Conservation (phyloP, 2,113 vertebrate species). For the Noctilio leporinus region DNA sequence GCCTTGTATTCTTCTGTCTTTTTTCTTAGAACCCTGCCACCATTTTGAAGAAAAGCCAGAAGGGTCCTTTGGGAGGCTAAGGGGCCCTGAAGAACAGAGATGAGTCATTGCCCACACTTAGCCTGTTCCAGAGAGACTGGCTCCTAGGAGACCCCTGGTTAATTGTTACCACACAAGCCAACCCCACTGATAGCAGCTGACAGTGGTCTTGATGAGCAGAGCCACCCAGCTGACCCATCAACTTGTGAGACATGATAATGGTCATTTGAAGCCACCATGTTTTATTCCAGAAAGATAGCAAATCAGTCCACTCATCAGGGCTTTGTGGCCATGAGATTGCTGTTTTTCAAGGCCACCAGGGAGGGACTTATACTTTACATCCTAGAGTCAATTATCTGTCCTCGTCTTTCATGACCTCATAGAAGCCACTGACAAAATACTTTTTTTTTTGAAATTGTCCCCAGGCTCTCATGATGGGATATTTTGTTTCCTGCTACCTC, state of each 20-base stretch:
- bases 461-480: not conserved
- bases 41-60: not conserved
- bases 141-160: not conserved
- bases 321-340: no score
- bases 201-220: not conserved
- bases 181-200: not conserved
- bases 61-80: not conserved
- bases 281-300: not conserved
- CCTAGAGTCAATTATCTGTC: not conserved
- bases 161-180: not conserved
- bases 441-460: not conserved
- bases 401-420: not conserved
- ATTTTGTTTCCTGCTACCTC: not conserved
- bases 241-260: not conserved
- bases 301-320: not conserved
- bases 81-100: not conserved
- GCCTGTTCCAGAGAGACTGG: not conserved
- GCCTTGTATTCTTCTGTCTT: not conserved
- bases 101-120: not conserved
- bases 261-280: no score
- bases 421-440: not conserved
- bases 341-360: not conserved
- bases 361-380: no score
- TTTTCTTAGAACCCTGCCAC: not conserved
- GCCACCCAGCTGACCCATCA: not conserved